Conservation (phyloP, 1,140 invertebrate species). For the Andricus grossulariae region DNA sequence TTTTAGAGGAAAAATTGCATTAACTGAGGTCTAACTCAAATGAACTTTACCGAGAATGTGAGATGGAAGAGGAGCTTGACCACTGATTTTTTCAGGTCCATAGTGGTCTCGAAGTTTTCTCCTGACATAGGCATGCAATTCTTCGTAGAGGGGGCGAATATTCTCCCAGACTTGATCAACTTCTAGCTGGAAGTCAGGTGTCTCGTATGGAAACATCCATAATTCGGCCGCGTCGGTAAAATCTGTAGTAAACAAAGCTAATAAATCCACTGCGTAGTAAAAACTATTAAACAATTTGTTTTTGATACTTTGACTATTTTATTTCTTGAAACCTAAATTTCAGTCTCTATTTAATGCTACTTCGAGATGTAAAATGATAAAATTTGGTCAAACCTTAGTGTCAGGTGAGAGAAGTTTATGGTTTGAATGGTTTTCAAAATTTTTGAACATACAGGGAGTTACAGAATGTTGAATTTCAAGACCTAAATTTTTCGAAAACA, state of each 20-base stretch:
- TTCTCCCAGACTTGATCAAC: constrained; percentile 89
- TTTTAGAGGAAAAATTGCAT: not conserved
- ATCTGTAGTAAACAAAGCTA: constrained; percentile 77
- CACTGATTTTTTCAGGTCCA: constrained; percentile 86
- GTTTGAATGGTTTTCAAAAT: no score
- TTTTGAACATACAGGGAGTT: no score
- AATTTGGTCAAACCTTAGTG: no score
- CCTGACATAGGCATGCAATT: constrained; percentile 92
- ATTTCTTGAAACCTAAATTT: not conserved
- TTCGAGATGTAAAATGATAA: no score
- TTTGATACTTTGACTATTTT: not conserved
- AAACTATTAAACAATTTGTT: not conserved
- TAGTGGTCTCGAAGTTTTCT: constrained; percentile 88
- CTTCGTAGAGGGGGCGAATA: constrained; percentile 90
- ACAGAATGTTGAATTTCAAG: no score
- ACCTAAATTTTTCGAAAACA: no score
- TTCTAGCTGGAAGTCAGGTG: constrained; percentile 83
- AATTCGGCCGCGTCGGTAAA: constrained; percentile 88
- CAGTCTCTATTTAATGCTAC: no score
- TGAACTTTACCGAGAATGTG: constrained; percentile 85
- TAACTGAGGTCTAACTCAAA: not conserved
- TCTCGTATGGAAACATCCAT: constrained; percentile 91
- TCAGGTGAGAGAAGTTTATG: no score
- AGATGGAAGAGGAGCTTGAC: constrained; percentile 90
- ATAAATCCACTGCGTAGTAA: not conserved